phyloP scores from a whole-genome alignment of 1,140 invertebrate species.

The Epicauta chinensis region DNA sequence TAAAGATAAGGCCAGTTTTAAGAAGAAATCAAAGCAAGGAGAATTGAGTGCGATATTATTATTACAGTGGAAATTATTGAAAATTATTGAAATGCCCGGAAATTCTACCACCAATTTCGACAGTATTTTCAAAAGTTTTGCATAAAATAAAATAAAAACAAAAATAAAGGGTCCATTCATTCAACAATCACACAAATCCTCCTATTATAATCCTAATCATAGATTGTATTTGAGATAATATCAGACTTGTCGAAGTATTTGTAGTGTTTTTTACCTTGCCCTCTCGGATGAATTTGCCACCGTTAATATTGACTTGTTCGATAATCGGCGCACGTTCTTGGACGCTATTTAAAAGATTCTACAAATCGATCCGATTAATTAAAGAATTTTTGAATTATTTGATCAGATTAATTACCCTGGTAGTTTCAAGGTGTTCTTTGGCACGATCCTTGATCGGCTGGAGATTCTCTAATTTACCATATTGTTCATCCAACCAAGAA shows the following conservation, averaged over 20 bases:
- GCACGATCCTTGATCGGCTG: slow-evolving; percentile 64
- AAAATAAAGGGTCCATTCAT: slow-evolving; percentile 15
- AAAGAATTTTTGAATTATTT: background rate
- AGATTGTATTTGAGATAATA: background rate
- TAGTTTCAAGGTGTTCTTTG: slow-evolving; percentile 67
- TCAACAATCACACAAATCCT: slow-evolving; percentile 9
- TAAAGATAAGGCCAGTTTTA: too few relatives aligned
- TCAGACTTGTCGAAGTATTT: background rate
- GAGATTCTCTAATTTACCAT: slow-evolving; percentile 63
- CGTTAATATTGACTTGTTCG: slow-evolving; percentile 91
- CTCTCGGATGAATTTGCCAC: slow-evolving; percentile 92
- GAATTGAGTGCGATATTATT: too few relatives aligned
- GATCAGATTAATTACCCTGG: slow-evolving; percentile 65
- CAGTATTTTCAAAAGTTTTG: background rate
- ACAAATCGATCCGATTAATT: slow-evolving; percentile 35
- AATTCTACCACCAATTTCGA: too few relatives aligned
- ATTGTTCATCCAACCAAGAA: slow-evolving; percentile 78
- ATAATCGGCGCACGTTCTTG: slow-evolving; percentile 87
- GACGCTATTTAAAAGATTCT: slow-evolving; percentile 86
- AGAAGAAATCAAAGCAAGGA: too few relatives aligned
- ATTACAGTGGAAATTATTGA: too few relatives aligned
- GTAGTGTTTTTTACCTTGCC: slow-evolving; percentile 76
- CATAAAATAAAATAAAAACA: background rate
- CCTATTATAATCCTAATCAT: slow-evolving; percentile 17
- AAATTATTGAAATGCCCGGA: too few relatives aligned